phyloP scores from a whole-genome alignment of 2,888 invertebrate species.

The Caenorhabditis panamensis region DNA sequence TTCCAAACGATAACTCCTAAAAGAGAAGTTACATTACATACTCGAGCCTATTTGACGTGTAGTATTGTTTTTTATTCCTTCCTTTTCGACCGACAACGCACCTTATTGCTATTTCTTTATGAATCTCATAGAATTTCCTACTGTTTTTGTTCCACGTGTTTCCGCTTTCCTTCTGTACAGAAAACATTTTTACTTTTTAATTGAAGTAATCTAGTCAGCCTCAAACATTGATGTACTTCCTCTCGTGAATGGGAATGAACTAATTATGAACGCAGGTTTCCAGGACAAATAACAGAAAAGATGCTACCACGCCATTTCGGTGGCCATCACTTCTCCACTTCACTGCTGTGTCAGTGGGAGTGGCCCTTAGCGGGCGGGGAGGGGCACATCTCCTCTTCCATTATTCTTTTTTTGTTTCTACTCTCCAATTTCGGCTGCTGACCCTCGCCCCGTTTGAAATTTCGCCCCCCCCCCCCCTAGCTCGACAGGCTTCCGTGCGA shows the following conservation, averaged over 20 bases:
- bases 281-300: neutral
- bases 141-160: neutral
- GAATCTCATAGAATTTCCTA: neutral
- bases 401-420: slow-evolving; percentile 13
- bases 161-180: slow-evolving; percentile 1
- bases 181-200: no score
- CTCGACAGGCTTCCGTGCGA: neutral
- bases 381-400: slow-evolving; percentile 14
- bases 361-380: slow-evolving; percentile 14
- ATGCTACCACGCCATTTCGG: neutral
- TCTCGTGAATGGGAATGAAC: neutral
- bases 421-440: slow-evolving; percentile 11
- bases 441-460: neutral
- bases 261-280: neutral
- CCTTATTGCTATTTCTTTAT: no score
- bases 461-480: neutral
- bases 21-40: no score
- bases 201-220: no score
- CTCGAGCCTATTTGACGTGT: neutral
- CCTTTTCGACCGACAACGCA: no score
- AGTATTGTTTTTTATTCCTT: neutral
- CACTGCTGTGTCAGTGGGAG: slow-evolving; percentile 9
- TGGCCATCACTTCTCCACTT: neutral
- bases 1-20: no score
- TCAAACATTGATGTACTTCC: no score